Percentiles rank a stretch among this genome's conserved stretches.
Evolutionary conservation across 2,888 invertebrate genomes (phyloP).

Genomic region (Nomada ferruginata): DNA sequence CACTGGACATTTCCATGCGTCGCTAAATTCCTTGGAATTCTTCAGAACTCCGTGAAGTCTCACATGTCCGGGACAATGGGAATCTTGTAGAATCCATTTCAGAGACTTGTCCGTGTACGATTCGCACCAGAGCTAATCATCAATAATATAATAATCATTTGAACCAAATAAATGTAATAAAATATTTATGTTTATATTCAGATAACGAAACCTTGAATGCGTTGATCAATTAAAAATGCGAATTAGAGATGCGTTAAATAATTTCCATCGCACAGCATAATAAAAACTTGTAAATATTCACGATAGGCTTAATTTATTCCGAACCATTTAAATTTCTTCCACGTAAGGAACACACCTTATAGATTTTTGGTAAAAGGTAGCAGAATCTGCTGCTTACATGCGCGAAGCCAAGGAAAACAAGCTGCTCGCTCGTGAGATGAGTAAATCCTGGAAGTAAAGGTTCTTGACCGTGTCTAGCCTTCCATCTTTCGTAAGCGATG

Average conservation of each 20-base stretch:
- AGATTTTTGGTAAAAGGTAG: neutral
- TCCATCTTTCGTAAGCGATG: constrained; percentile 88
- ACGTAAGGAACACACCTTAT: too few species aligned
- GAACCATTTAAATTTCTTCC: neutral
- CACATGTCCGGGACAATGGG: constrained; percentile 90
- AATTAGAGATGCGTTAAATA: too few species aligned
- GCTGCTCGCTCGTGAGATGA: constrained; percentile 88
- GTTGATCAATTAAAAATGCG: neutral
- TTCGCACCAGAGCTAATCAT: constrained; percentile 92
- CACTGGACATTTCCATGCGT: constrained; percentile 85
- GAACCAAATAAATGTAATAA: neutral
- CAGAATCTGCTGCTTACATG: constrained; percentile 87
- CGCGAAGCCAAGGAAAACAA: constrained; percentile 92
- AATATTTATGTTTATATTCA: neutral
- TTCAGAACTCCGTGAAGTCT: constrained; percentile 89
- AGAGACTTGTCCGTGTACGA: constrained; percentile 88
- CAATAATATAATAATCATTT: neutral
- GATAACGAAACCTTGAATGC: neutral
- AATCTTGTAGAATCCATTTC: constrained; percentile 88
- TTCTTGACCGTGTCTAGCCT: constrained; percentile 87
- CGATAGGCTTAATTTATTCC: neutral
- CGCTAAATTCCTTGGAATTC: constrained; percentile 90
- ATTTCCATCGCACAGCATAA: too few species aligned
- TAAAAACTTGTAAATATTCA: too few species aligned
- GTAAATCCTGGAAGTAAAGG: constrained; percentile 90